Evolutionary conservation across 1,140 invertebrate genomes (phyloP), one percentile per base, ranked within the genome.

Genomic region (Nixonia krombeini): DNA sequence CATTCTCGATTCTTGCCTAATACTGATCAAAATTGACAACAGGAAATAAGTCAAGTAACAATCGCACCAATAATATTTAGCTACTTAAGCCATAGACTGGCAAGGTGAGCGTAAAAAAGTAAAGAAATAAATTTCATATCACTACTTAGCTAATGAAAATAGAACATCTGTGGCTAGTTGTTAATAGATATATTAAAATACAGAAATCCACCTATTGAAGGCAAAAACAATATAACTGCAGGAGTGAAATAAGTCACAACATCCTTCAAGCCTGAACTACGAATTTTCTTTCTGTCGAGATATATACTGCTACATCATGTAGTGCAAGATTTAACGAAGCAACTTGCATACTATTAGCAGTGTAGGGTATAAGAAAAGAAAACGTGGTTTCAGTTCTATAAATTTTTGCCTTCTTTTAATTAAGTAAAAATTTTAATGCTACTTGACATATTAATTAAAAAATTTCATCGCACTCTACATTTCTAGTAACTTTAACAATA

Each of bases 181-280:
- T 26, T 8, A 42, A 33, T 50, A 50, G 17, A 45, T 50, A 45
- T 59, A 59, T 51, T 59, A 51, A 59, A 59, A 59, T 51, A 45
- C 51, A 59, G n/a, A n/a, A n/a, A n/a, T n/a, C 28, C 28, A 29
- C 38, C n/a, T 33, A 26, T 25, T 31, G 31, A 52, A 38, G 29
- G 29, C 42, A 17, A 16, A 26, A 40, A 33, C n/a, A 31, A 35
- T 29, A 45, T 8, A 31, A 31, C 9, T 31, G 9, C 29, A 9
- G 9, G 29, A 31, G 8, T 9, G 2, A 31, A 2, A 31, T n/a
- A 31, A 31, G 2, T 8, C 21, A 21, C 6, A 21, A 6, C 6
- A 21, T 21, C 2, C 21, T 21, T n/a, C 6, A 21, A 21, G 6
- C 21, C 2, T 3, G 21, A 21, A 6, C 6, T 21, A n/a, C n/a